phyloP scores from a whole-genome alignment of 1,140 invertebrate genomes.

The Euura saliciscinereae region DNA sequence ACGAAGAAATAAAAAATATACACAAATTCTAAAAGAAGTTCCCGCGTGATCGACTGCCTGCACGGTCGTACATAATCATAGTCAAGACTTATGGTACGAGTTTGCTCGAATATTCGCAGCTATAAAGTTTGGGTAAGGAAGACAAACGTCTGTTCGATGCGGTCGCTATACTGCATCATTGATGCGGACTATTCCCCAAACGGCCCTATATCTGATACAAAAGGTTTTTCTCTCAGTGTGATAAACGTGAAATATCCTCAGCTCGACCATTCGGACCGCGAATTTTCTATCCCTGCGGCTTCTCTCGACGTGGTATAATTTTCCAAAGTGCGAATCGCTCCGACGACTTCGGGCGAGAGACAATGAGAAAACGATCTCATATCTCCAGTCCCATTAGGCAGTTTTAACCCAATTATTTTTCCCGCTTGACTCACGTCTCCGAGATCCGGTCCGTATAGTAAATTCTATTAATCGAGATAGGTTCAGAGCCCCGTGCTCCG shows the following conservation, averaged over 20 bases:
- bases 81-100: constrained; percentile 24
- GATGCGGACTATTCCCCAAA: constrained; percentile 57
- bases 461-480: constrained; percentile 46
- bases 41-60: too few species aligned
- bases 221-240: constrained; percentile 54
- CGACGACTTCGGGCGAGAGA: too few species aligned
- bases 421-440: constrained; percentile 6
- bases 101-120: constrained; percentile 40
- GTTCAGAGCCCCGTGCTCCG: constrained; percentile 18
- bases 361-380: background rate
- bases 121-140: constrained; percentile 54
- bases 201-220: constrained; percentile 47
- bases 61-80: background rate
- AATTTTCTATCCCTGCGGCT: too few species aligned
- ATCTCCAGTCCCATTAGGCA: background rate
- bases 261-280: background rate
- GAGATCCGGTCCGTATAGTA: constrained; percentile 25
- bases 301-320: background rate
- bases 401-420: constrained; percentile 41
- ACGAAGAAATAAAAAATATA: too few species aligned
- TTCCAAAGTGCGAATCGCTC: too few species aligned
- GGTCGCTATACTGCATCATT: constrained; percentile 54
- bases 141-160: constrained; percentile 53
- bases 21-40: too few species aligned
- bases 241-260: constrained; percentile 56